Base-by-base conservation (phyloP, 2,113 vertebrate genomes). In the Xenopus borealis region DNA sequence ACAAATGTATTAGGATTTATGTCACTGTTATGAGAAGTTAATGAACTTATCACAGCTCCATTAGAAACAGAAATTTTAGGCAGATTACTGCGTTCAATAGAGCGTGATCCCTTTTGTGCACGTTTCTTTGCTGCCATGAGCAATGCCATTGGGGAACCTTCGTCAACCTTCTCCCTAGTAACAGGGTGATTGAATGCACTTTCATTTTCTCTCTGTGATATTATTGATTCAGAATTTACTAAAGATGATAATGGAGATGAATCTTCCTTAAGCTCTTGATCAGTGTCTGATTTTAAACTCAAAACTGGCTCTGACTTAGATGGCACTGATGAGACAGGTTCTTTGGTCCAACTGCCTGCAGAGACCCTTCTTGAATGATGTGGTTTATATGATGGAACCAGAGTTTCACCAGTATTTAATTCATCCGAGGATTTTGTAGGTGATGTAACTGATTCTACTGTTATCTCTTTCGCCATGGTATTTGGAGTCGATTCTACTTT, bases 81-180 rank as follows among this genome's bases (percentile, higher is more conserved):
- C 68, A 86, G 58, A 27, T 80, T 84, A 63, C 76, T 72, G n/a
- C 46, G 53, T 0, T 78, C 78, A 40, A 55, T n/a, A 9, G 69
- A 75, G 2, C 78, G 75, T 4, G 82, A 50, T 68, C 82, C 89
- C 6, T 92, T 88, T 80, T 92, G 93, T 0, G 96, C 94, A 4
- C 96, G 88, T 84, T 95, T 89, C 78, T 94, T 93, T 63, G 96
- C 96, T 0, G 96, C 96, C 79, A 91, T 85, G 19, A 99, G 88
- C 71, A 99, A 92, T 3, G 94, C 93, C 83, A 99, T 86, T 0
- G 96, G 96, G 13, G 97, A 98, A 0, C 91, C 89, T 1, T 10
- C 66, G 46, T 88, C 88, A 74, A 89, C 85, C 2, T 80, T 81
- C 75, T 89, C 93, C 61, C 84, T 82, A 0, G 82, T 85, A 74